Percentiles rank a stretch among this genome's conserved stretches.
Conservation (phyloP, 1,140 invertebrate genomes). For the Psix sp. region DNA sequence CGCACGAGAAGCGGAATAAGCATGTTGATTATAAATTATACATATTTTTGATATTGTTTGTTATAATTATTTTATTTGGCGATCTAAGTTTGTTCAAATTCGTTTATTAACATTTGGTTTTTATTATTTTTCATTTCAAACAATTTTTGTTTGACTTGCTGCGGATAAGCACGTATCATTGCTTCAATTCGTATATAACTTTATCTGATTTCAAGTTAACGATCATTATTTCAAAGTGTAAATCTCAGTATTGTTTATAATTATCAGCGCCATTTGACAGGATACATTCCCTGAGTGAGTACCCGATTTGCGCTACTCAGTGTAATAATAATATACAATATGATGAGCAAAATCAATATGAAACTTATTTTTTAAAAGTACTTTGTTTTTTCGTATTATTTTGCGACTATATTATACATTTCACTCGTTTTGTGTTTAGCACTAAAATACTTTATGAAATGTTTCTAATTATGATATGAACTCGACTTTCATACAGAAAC, state of each 20-base stretch:
- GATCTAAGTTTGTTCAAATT: neutral
- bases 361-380: constrained; percentile 57
- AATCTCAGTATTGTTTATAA: constrained; percentile 77
- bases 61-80: neutral
- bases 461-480: constrained; percentile 34
- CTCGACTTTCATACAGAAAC: constrained; percentile 55
- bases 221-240: constrained; percentile 76
- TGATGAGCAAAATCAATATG: constrained; percentile 43
- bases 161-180: constrained; percentile 67
- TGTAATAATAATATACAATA: constrained; percentile 71
- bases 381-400: constrained; percentile 66
- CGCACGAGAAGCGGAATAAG: constrained; percentile 68
- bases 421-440: constrained; percentile 75
- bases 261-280: constrained; percentile 77
- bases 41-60: neutral
- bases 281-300: constrained; percentile 77
- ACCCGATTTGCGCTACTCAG: constrained; percentile 76
- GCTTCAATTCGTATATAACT: constrained; percentile 64
- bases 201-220: constrained; percentile 73
- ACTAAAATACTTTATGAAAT: constrained; percentile 62
- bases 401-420: constrained; percentile 66
- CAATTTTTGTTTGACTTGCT: constrained; percentile 49
- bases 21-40: constrained; percentile 62
- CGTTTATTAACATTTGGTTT: neutral
- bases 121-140: constrained; percentile 3